These are phyloP conservation scores for Eurytoma californica DNA, from an alignment of 2,888 invertebrate genomes.

Conservation along the genomic window DNA sequence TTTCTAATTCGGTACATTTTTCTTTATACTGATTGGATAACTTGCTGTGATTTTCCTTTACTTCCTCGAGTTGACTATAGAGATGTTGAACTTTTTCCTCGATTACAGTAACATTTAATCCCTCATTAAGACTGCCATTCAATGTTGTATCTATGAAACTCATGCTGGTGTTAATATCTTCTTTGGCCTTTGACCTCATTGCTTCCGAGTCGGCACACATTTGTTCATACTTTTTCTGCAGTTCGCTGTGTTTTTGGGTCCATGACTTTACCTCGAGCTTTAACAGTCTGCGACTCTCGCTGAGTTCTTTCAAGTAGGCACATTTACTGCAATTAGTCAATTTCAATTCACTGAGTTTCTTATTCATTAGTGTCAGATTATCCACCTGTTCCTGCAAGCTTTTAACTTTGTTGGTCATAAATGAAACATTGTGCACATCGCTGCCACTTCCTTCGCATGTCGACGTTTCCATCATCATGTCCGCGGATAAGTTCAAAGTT, in stretches of 20 bases:
- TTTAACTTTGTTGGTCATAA: constrained; percentile 51
- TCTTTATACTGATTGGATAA: constrained; percentile 63
- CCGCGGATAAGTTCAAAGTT: neutral
- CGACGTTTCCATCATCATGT: neutral
- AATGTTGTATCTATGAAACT: constrained; percentile 59
- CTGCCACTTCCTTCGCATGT: neutral
- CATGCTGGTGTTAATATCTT: constrained; percentile 61
- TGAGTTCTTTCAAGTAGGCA: constrained; percentile 62
- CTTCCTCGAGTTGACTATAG: constrained; percentile 62
- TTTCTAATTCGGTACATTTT: constrained; percentile 65
- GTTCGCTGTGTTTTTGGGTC: constrained; percentile 61
- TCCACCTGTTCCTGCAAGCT: constrained; percentile 61
- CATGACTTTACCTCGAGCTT: constrained; percentile 64
- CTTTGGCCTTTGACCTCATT: constrained; percentile 63
- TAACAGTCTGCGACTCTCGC: constrained; percentile 61
- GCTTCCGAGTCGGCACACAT: constrained; percentile 63
- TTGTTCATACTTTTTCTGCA: constrained; percentile 65
- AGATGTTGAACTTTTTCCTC: constrained; percentile 66
- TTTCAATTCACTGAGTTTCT: constrained; percentile 66
- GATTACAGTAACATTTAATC: constrained; percentile 62
- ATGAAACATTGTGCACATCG: constrained; percentile 38
- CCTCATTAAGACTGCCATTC: constrained; percentile 62
- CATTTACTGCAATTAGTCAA: constrained; percentile 65
- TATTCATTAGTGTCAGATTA: constrained; percentile 62
- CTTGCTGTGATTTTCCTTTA: constrained; percentile 63